Evolutionary conservation across 2,888 invertebrate genomes (phyloP), one percentile per base, ranked within the genome.

Genomic region (Mythimna lalbum): DNA sequence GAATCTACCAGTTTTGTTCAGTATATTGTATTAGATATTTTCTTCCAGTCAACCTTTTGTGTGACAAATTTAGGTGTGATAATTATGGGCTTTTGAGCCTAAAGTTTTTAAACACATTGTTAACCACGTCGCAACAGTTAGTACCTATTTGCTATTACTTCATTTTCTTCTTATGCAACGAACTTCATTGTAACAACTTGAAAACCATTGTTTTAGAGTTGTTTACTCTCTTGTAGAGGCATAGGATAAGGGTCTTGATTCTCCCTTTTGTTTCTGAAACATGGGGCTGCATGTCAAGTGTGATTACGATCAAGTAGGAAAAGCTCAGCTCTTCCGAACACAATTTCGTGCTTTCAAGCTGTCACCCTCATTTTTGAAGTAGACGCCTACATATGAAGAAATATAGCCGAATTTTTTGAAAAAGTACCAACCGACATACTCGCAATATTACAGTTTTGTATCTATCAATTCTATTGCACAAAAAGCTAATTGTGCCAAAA

Each of bases 221-320:
- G 14, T 52, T 52, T 57, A 23, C 19, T 12, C 55, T 23, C 47
- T 60, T 49, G 17, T 21, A 49, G 14, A 43, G 9, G 4, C 17
- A 14, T 4, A 52, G 17, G n/a, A 39, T 19, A 49, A 63, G 52
- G 7, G 57, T 59, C 70, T 63, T 70, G 63, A 76, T 63, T 60
- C 74, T 53, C 39, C 21, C 66, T 64, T 63, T 79, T 67, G 56
- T 75, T 52, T 19, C 49, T 55, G 36, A 33, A 50, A 10, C 43
- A 53, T 57, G 53, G 53, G 53, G 61, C 61, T 64, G 47, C 21
- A 36, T 61, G 49, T 71, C 43, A 59, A 76, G 80, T 55, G 55
- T 57, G 66, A 67, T 78, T 71, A 53, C 17, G 57, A 39, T 50
- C 57, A 62, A 67, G 36, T 57, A 59, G 75, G 71, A 57, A 79